Conservation (phyloP, 2,888 invertebrate genomes). For the Synanthedon myopaeformis region DNA sequence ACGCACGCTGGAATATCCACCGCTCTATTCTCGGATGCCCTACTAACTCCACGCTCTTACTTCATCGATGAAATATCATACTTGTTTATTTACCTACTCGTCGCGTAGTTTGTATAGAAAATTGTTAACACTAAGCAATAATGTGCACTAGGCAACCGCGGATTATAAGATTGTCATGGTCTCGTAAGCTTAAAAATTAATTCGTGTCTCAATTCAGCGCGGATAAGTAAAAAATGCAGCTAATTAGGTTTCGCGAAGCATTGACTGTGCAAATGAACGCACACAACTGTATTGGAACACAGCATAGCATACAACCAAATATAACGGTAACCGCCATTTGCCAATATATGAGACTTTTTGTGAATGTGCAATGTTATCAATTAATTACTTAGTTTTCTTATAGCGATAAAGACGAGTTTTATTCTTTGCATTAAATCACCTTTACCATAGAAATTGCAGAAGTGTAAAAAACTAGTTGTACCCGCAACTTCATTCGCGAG, state of each 20-base stretch:
- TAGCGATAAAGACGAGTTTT: too few species aligned
- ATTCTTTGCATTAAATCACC: too few species aligned
- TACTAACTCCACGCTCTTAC: slow-evolving; percentile 39
- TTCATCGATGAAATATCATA: slow-evolving; percentile 18
- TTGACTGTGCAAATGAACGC: slow-evolving; percentile 13
- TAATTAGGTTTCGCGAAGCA: slow-evolving; percentile 37
- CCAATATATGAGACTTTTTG: too few species aligned
- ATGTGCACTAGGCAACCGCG: slow-evolving; percentile 1
- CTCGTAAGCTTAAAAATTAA: slow-evolving; percentile 35
- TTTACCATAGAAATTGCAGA: too few species aligned
- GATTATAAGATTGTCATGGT: slow-evolving; percentile 32
- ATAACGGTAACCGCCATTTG: neutral
- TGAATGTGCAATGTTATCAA: too few species aligned
- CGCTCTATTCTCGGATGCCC: slow-evolving; percentile 57
- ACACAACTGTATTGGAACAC: slow-evolving; percentile 16
- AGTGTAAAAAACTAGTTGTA: too few species aligned
- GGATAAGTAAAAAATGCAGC: slow-evolving; percentile 27
- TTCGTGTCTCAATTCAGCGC: slow-evolving; percentile 30
- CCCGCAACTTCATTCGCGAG: too few species aligned
- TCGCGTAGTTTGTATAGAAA: neutral
- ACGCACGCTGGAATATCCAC: slow-evolving; percentile 58
- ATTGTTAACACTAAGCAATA: neutral
- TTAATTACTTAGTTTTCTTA: too few species aligned
- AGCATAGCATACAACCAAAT: slow-evolving; percentile 12
- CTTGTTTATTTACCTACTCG: neutral